phyloP scores from a whole-genome alignment of 2,888 invertebrate species.

The Anagyrus pseudococci region DNA sequence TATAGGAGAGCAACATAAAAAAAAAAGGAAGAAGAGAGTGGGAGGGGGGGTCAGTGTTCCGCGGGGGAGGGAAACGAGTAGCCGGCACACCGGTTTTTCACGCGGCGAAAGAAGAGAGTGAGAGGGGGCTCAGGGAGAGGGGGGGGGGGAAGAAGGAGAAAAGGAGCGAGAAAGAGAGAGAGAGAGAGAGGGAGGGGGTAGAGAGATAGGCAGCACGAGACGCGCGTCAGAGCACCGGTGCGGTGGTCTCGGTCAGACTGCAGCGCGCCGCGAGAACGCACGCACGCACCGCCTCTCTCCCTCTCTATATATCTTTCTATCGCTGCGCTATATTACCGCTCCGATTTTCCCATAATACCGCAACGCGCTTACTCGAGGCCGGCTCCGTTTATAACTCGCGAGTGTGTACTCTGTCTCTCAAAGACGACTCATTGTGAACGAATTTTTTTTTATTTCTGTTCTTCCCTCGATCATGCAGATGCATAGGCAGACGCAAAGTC shows the following conservation, averaged over 20 bases:
- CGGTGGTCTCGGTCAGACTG: neutral
- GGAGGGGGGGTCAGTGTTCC: too few relatives aligned
- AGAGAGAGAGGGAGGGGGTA: constrained; percentile 3
- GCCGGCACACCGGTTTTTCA: too few relatives aligned
- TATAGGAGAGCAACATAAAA: too few relatives aligned
- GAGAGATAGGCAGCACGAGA: constrained; percentile 18
- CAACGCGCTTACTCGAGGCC: neutral
- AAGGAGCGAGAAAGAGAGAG: constrained; percentile 4
- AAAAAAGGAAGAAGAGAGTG: too few relatives aligned
- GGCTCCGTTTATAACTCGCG: neutral
- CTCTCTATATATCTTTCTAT: neutral
- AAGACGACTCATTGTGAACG: too few relatives aligned
- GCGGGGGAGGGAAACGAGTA: neutral
- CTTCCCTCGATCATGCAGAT: too few relatives aligned
- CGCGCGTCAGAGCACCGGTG: constrained; percentile 1
- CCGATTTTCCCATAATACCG: neutral
- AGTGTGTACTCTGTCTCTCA: neutral
- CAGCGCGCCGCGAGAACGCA: neutral
- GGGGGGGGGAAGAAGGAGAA: neutral
- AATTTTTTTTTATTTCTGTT: too few relatives aligned
- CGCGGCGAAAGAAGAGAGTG: neutral
- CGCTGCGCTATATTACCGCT: neutral
- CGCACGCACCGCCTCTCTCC: neutral
- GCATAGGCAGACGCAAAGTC: too few relatives aligned
- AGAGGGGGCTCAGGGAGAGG: neutral